Percentiles rank a stretch among this genome's conserved stretches.
phyloP scores from a whole-genome alignment of 2,888 invertebrate genomes.

The Steinernema carpocapsae region DNA sequence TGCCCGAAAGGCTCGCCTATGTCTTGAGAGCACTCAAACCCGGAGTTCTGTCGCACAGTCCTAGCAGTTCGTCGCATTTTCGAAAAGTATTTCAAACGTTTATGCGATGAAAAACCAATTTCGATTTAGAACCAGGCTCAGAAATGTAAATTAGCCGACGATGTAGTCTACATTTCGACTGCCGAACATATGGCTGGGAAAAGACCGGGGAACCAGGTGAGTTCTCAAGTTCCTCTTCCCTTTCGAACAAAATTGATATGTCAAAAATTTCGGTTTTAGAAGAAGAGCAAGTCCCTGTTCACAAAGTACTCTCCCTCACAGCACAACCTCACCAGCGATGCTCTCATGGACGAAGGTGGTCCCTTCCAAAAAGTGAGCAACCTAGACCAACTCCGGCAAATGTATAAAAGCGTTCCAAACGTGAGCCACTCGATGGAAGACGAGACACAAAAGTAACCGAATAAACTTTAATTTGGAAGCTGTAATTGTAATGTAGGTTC shows the following conservation, averaged over 20 bases:
- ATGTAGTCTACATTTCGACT: slow-evolving; percentile 51
- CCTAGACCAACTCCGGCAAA: slow-evolving; percentile 50
- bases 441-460: slow-evolving; percentile 25
- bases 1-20: slow-evolving; percentile 51
- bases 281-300: slow-evolving; percentile 37
- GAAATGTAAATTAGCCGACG: slow-evolving; percentile 45
- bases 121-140: neutral
- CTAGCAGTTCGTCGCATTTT: slow-evolving; percentile 44
- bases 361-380: slow-evolving; percentile 43
- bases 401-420: slow-evolving; percentile 55
- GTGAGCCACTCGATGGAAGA: slow-evolving; percentile 42
- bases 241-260: neutral
- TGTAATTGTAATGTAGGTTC: neutral
- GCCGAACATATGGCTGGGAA: slow-evolving; percentile 33
- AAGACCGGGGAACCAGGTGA: slow-evolving; percentile 19
- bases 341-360: slow-evolving; percentile 6
- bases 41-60: slow-evolving; percentile 48
- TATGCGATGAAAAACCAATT: neutral
- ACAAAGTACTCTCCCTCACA: slow-evolving; percentile 37
- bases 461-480: too few relatives aligned
- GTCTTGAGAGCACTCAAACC: slow-evolving; percentile 51
- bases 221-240: neutral
- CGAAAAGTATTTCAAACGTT: slow-evolving; percentile 17
- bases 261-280: slow-evolving; percentile 6
- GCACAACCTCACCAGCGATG: slow-evolving; percentile 32